Evolutionary conservation across 2,797 vertebrate species (phyloP), one percentile per base, ranked within the genome.

Genomic region (Eulemur mongoz): DNA sequence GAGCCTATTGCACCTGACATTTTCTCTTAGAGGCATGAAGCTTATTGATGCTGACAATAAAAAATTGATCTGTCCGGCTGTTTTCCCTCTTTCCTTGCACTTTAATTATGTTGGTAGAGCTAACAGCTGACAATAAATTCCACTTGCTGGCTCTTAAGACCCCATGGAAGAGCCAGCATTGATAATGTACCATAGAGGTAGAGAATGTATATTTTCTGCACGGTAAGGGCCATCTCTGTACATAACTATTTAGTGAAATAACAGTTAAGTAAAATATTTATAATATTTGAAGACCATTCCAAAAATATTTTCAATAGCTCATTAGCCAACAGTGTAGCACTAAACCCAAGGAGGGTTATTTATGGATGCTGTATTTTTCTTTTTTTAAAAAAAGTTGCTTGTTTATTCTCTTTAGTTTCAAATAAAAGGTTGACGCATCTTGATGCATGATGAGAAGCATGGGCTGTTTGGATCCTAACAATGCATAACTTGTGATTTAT

Each of bases 391-490:
- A 94, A 97, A 81, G n/a, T 86, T 95, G 96, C 97, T 98, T 98
- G 91, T 97, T 97, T 98, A 67, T 97, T 96, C 85, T 96, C 93
- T 97, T 97, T 87, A 93, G 27, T 97, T 96, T 93, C 95, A 94
- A 92, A 72, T 85, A 97, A 96, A 94, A 98, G 96, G 92, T 75
- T 97, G 97, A 89, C 89, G 91, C 94, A 97, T 97, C 96, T 57
- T 70, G 91, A 2, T 88, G 98, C 98, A 98, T 98, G 98, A 93
- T 83, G 82, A 93, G 88, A 97, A 96, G 98, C 98, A 98, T 98
- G 98, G 93, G 79, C 96, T 98, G 12, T 91, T 85, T 96, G 97
- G 97, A 92, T 91, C 90, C 95, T 96, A 75, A 38, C 89, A 91
- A 61, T 61, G 81, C 93, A 30, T 43, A 79, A 70, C 40, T 96